phyloP scores from a whole-genome alignment of 2,888 invertebrate species.

The Dolichomitus sp. region DNA sequence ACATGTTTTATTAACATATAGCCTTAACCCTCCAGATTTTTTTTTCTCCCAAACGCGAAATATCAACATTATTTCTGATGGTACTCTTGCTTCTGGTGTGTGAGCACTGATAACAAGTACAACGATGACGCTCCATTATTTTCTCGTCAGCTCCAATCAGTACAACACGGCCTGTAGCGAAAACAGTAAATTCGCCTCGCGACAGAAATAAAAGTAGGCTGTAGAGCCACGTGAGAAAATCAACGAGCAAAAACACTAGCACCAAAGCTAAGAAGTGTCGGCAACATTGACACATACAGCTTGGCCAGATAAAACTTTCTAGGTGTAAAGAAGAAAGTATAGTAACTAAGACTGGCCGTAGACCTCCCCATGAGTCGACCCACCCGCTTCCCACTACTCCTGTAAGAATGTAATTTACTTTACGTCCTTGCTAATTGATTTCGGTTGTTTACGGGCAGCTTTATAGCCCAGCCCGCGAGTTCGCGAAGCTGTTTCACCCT shows the following conservation, averaged over 20 bases:
- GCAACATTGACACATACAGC: background rate
- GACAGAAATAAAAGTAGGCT: slow-evolving; percentile 24
- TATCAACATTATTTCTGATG: background rate
- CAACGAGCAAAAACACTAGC: background rate
- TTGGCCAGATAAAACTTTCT: slow-evolving; percentile 25
- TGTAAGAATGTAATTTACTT: slow-evolving; percentile 50
- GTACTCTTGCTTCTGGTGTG: slow-evolving; percentile 15
- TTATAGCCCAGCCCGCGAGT: slow-evolving; percentile 46
- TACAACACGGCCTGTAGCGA: background rate
- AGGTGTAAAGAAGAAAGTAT: slow-evolving; percentile 1
- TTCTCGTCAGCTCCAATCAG: slow-evolving; percentile 26
- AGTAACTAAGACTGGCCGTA: background rate
- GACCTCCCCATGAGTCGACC: background rate
- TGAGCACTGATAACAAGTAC: background rate
- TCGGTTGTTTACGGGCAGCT: slow-evolving; percentile 57
- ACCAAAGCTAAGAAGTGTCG: background rate
- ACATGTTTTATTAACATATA: too few species aligned
- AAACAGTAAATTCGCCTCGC: slow-evolving; percentile 7
- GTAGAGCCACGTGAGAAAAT: background rate
- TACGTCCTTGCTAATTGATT: slow-evolving; percentile 64
- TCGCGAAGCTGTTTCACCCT: slow-evolving; percentile 32
- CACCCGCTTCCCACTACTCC: background rate
- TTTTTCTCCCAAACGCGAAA: too few species aligned
- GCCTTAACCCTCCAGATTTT: too few species aligned
- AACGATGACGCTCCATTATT: slow-evolving; percentile 26